Evolutionary conservation across 2,888 invertebrate genomes (phyloP), one percentile per base, ranked within the genome.

Genomic region (Dicranocentrus wangi): DNA sequence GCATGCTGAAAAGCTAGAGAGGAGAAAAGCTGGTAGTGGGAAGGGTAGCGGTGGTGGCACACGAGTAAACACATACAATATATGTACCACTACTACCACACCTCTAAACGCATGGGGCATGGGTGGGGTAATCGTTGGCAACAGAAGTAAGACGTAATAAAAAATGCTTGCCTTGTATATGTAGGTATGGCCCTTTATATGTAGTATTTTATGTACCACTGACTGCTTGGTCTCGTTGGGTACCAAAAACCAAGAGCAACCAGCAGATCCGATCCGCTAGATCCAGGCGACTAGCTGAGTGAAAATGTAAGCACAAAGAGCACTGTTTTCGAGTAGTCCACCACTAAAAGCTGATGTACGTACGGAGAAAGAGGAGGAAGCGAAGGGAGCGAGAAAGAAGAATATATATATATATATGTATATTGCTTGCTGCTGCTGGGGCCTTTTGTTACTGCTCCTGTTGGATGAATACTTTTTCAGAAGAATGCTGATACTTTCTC

Each of bases 101-200:
- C 81, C 81, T 81, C 75, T 72, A 68, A 43, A 69, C 68, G 75
- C 69, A 81, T 68, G 53, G 75, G 63, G 73, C 81, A 81, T 81
- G 81, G 81, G 81, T 81, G 81, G 81, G 81, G 81, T 81, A 81
- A 81, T 81, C 73, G 81, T 81, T 81, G 81, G 81, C 81, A 81
- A 75, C 72, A 72, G 73, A 78, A 80, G 81, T 81, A 81, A 81
- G 81, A 81, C 75, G 81, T 81, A 81, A 75, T 81, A 81, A 81
- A 79, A 76, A 81, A 75, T 27, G 53, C 55, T 75, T 58, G 63
- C 81, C 53, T 65, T 69, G 69, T 77, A 63, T 69, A 77, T 43
- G 61, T 69, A 70, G 77, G 77, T 70, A 69, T 63, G 68, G 51
- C 55, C 70, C 47, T 68, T 27, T 80, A 32, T 73, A 32, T 63